These are phyloP conservation scores for Polydrusus tereticollis DNA, from an alignment of 2,888 invertebrate genomes.

Conservation along the genomic window DNA sequence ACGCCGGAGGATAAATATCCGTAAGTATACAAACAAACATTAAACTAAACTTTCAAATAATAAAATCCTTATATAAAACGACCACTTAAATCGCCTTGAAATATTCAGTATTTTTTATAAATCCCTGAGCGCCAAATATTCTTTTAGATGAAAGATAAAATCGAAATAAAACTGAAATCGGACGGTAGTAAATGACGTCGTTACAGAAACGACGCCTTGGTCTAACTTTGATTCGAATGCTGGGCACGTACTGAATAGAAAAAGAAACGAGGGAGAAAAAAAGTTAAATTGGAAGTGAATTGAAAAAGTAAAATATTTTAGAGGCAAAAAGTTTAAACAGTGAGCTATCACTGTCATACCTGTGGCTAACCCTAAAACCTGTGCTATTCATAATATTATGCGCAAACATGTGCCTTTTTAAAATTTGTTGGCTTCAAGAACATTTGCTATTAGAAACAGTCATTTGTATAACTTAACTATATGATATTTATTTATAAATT, in stretches of 20 bases:
- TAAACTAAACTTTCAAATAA: background rate
- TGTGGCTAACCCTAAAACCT: too few species aligned
- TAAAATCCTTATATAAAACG: background rate
- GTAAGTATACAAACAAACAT: too few species aligned
- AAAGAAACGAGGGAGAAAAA: conserved; percentile 14
- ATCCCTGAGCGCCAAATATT: conserved; percentile 34
- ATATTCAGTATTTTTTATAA: conserved; percentile 14
- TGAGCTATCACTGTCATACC: too few species aligned
- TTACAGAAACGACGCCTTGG: conserved; percentile 57
- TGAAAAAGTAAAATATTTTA: conserved; percentile 20
- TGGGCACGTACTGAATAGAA: conserved; percentile 31
- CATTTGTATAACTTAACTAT: too few species aligned
- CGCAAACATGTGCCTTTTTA: too few species aligned
- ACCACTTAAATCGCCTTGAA: background rate
- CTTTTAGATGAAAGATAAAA: conserved; percentile 42
- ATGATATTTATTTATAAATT: too few species aligned
- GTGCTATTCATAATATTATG: too few species aligned
- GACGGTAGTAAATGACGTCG: conserved; percentile 57
- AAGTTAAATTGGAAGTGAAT: conserved; percentile 35
- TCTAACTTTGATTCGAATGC: conserved; percentile 52
- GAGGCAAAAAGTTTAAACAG: background rate
- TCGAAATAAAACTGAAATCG: conserved; percentile 53
- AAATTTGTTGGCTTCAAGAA: too few species aligned
- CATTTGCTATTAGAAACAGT: too few species aligned
- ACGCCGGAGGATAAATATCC: too few species aligned